Evolutionary conservation across 2,113 vertebrate genomes (phyloP), one percentile per base, ranked within the genome.

Genomic region (Antigone vipio): DNA sequence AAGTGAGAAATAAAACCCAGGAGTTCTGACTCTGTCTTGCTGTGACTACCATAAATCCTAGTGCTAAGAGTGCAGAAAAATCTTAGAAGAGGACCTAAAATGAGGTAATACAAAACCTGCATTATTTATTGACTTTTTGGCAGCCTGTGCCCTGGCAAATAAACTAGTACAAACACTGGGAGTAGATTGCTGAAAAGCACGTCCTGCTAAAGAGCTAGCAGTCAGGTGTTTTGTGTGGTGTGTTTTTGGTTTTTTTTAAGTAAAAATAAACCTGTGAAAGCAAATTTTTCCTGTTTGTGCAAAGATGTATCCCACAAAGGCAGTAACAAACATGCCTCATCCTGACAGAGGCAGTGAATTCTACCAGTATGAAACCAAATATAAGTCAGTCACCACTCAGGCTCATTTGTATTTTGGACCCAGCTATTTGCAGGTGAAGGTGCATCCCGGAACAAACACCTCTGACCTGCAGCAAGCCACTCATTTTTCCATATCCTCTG

Each of bases 101-200:
- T 62, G 60, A 74, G 15, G 45, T 85, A 95, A 72, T 40, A 71
- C 20, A 85, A 82, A 53, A 44, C 9, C 5, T 88, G 11, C 29
- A n/a, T 53, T 89, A 82, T 89, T 95, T 89, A 88, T 91, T 94
- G 91, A 93, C 72, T 60, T 82, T 91, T 81, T 85, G 47, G 16
- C 52, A 88, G 58, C 22, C 52, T 52, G 7, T 78, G 44, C 26
- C 24, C n/a, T 88, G 69, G 30, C 30, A 93, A 89, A 68, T 55
- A 64, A 72, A 32, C 40, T 62, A 53, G 22, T 52, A 67, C 79
- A 69, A 92, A 88, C 63, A 83, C 49, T 62, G 59, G 44, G 49
- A 89, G 21, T 55, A 76, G 63, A 16, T 66, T 89, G 59, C 53
- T 85, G 87, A 89, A 91, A 93, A 92, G 42, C 30, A 89, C 85